phyloP scores from a whole-genome alignment of 2,888 invertebrate species.

The Caenorhabditis sp. region DNA sequence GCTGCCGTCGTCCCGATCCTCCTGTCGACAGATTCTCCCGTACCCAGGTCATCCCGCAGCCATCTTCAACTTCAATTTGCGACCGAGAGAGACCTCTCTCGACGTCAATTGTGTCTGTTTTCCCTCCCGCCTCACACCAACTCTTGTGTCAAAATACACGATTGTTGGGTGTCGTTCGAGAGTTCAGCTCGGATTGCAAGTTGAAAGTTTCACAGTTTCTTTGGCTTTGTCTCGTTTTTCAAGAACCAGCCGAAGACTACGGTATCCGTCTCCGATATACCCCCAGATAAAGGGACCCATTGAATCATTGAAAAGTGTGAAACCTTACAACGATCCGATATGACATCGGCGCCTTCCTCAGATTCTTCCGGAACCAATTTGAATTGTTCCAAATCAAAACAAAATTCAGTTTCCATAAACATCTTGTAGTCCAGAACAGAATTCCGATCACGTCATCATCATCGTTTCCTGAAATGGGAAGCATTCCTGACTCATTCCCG shows the following conservation, averaged over 20 bases:
- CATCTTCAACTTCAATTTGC: conserved; percentile 1
- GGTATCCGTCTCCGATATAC: neutral
- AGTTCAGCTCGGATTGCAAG: conserved; percentile 8
- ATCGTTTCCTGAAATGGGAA: neutral
- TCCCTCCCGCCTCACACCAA: conserved; percentile 8
- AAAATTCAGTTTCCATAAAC: no score
- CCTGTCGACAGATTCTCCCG: conserved; percentile 11
- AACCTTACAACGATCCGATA: no score
- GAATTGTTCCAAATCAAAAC: no score
- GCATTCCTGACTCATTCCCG: neutral
- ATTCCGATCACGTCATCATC: neutral
- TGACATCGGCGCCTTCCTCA: no score
- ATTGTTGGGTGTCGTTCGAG: neutral
- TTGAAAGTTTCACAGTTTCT: neutral
- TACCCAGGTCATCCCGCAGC: conserved; percentile 30
- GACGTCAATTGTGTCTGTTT: conserved; percentile 46
- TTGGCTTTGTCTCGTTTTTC: neutral
- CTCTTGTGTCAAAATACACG: conserved; percentile 31
- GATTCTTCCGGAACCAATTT: no score
- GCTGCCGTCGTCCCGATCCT: conserved; percentile 22
- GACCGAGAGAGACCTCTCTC: no score
- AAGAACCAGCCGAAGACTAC: no score
- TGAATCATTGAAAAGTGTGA: no score
- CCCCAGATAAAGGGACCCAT: no score
- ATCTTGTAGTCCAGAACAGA: no score